These are phyloP conservation scores for Pharmacophagus antenor DNA, from an alignment of 2,888 invertebrate species.

Conservation along the genomic window DNA sequence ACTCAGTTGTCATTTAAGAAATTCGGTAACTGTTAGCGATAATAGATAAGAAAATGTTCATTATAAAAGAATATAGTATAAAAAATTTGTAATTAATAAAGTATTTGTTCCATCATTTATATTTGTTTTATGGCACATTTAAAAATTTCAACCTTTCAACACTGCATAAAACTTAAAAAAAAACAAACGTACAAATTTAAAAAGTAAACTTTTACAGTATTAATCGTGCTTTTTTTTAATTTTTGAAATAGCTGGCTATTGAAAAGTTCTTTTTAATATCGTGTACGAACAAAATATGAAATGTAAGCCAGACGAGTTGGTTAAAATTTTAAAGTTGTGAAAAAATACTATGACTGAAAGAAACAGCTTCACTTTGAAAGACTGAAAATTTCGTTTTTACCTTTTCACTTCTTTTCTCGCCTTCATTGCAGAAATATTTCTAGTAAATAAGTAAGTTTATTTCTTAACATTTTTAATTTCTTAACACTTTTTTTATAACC, in stretches of 20 bases:
- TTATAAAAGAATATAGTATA: too few species aligned
- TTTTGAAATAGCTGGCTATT: background rate
- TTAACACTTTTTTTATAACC: too few species aligned
- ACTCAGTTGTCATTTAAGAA: too few species aligned
- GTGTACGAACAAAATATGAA: background rate
- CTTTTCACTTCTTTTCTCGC: background rate
- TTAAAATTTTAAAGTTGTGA: background rate
- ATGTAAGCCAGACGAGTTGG: background rate
- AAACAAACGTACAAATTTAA: background rate
- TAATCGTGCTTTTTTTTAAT: background rate
- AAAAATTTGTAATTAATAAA: too few species aligned
- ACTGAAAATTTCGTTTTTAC: background rate
- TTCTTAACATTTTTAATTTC: background rate
- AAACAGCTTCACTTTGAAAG: background rate
- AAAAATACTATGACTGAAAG: background rate
- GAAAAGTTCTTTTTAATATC: background rate
- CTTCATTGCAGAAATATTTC: background rate
- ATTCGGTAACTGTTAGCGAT: too few species aligned
- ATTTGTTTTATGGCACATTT: too few species aligned
- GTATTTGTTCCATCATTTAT: too few species aligned
- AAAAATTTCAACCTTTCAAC: too few species aligned
- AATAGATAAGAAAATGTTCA: too few species aligned
- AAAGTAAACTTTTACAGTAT: background rate
- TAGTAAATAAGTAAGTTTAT: background rate
- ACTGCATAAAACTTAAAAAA: too few species aligned